These are phyloP conservation scores for Epinephelus cyanopodus DNA, from an alignment of 2,113 vertebrate species.

Conservation along the genomic window DNA sequence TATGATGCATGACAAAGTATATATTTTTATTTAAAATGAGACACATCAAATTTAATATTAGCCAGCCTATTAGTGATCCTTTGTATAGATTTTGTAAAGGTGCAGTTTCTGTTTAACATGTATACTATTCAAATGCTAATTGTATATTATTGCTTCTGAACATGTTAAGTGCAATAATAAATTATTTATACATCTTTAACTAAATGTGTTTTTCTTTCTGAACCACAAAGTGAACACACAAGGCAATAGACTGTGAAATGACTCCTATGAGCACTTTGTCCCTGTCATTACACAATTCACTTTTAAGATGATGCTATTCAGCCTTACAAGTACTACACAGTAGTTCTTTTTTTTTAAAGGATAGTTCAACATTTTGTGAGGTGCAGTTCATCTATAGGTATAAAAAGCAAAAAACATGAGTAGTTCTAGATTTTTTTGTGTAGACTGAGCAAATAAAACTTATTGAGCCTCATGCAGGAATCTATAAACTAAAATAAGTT, in stretches of 20 bases:
- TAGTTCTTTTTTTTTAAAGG: not conserved
- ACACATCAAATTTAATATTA: not conserved
- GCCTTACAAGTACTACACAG: not conserved
- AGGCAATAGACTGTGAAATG: not conserved
- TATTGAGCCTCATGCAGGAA: too few relatives aligned
- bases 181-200: not conserved
- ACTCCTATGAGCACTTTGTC: not conserved
- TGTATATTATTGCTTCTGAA: not conserved
- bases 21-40: not conserved
- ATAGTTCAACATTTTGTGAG: not conserved
- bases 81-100: not conserved
- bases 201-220: not conserved
- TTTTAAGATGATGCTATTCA: too few relatives aligned
- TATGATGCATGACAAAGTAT: not conserved
- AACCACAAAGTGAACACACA: not conserved
- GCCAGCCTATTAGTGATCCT: too few relatives aligned
- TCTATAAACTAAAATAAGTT: too few relatives aligned
- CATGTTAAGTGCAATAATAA: not conserved
- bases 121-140: not conserved
- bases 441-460: too few relatives aligned
- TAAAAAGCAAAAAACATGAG: too few relatives aligned
- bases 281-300: not conserved
- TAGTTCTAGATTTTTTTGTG: too few relatives aligned
- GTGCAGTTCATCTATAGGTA: too few relatives aligned
- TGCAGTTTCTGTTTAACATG: not conserved